phyloP scores from a whole-genome alignment of 2,888 invertebrate species.

The Fabriciana adippe region DNA sequence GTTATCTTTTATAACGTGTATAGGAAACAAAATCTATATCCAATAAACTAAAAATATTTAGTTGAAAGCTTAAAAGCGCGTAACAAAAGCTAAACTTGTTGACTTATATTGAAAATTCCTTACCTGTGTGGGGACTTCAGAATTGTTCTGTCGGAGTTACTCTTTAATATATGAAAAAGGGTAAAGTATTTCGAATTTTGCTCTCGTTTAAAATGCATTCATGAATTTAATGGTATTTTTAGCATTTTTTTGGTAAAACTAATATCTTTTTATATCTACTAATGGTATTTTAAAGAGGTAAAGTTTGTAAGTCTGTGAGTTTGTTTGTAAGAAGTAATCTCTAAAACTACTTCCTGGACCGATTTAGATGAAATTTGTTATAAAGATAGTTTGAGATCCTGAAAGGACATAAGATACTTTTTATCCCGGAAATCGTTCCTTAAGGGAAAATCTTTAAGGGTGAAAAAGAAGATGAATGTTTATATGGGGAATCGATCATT shows the following conservation, averaged over 20 bases:
- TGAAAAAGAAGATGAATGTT: no score
- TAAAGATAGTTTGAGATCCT: no score
- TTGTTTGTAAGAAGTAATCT: no score
- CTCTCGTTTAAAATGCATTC: not conserved
- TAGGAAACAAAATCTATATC: constrained; percentile 1
- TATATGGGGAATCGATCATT: no score
- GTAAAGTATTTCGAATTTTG: constrained; percentile 9
- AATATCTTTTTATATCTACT: no score
- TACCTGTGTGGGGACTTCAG: constrained; percentile 20
- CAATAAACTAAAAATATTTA: constrained; percentile 21
- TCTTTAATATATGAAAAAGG: constrained; percentile 30
- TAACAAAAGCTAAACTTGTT: constrained; percentile 23
- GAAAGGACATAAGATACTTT: no score
- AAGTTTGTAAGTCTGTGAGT: no score
- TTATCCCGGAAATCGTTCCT: no score
- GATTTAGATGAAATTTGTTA: no score
- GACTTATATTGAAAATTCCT: constrained; percentile 35
- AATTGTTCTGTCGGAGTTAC: constrained; percentile 27
- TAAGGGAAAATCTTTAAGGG: no score
- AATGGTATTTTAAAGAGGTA: no score
- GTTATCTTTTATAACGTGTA: not conserved
- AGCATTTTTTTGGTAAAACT: not conserved
- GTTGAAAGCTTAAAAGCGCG: constrained; percentile 8
- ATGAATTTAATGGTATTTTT: not conserved
- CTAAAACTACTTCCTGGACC: no score